These are phyloP conservation scores for Micronycteris hirsuta DNA, from an alignment of 2,113 vertebrate genomes.

Conservation along the genomic window DNA sequence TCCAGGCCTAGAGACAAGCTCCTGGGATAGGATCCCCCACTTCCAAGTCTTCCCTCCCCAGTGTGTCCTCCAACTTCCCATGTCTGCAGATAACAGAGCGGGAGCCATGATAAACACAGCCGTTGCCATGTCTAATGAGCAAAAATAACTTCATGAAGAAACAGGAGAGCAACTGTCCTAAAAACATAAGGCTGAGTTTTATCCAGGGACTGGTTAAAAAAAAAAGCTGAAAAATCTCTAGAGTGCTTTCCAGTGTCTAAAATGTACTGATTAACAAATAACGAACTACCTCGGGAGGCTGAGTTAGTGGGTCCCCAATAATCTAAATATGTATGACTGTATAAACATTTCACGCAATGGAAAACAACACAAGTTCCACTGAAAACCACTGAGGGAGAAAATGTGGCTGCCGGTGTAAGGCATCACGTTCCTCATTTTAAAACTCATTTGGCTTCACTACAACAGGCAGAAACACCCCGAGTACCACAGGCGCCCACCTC, in stretches of 20 bases:
- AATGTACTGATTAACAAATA: background rate
- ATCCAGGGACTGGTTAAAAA: too few relatives aligned
- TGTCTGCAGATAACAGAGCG: too few relatives aligned
- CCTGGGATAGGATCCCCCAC: accelerated
- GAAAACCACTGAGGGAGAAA: background rate
- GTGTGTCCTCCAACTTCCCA: background rate
- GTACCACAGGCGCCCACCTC: slow-evolving; percentile 82
- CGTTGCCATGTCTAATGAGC: accelerated
- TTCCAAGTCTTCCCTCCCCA: too few relatives aligned
- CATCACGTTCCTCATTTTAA: background rate
- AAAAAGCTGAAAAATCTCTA: background rate
- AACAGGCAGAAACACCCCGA: background rate
- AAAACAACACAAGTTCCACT: background rate
- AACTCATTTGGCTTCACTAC: accelerated
- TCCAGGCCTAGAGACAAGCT: background rate
- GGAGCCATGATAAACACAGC: background rate
- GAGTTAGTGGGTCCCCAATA: background rate
- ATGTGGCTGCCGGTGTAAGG: accelerated
- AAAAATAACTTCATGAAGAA: background rate
- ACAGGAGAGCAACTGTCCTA: background rate
- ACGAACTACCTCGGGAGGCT: background rate
- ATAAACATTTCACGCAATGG: background rate
- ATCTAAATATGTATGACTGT: background rate
- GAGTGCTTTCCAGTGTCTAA: background rate
- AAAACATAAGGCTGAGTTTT: background rate